phyloP scores from a whole-genome alignment of 2,888 invertebrate genomes.

The Trisateles emortualis region DNA sequence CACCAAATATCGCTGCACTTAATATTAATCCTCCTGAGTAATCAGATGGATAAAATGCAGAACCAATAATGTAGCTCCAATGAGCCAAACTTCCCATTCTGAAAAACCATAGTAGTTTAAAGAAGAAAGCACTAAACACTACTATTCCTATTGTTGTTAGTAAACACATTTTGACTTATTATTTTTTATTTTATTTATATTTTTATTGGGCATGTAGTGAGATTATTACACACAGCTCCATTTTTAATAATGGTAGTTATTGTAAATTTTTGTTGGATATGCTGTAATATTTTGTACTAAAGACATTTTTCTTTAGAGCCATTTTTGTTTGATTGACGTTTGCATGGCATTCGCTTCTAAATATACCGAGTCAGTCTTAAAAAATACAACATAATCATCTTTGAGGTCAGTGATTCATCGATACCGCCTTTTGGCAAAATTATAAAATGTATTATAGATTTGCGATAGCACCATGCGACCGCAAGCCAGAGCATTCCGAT shows the following conservation, averaged over 20 bases:
- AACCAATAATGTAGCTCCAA: slow-evolving; percentile 68
- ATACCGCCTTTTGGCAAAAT: too few relatives aligned
- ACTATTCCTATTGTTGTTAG: slow-evolving; percentile 44
- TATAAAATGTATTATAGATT: too few relatives aligned
- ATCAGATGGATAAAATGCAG: slow-evolving; percentile 54
- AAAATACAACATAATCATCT: too few relatives aligned
- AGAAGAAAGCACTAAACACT: slow-evolving; percentile 42
- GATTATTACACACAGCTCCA: too few relatives aligned
- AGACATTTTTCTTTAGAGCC: background rate
- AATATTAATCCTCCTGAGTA: slow-evolving; percentile 44
- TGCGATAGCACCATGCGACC: too few relatives aligned
- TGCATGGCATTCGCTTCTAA: too few relatives aligned
- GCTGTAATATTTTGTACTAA: background rate
- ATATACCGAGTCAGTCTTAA: too few relatives aligned
- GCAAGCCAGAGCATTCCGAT: too few relatives aligned
- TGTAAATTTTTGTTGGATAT: background rate
- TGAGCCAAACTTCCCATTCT: slow-evolving; percentile 63
- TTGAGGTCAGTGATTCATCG: too few relatives aligned
- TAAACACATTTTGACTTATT: slow-evolving; percentile 45
- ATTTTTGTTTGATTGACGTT: background rate
- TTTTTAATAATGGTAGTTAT: background rate
- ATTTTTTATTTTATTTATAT: too few relatives aligned
- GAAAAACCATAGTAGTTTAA: slow-evolving; percentile 58
- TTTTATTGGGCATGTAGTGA: too few relatives aligned
- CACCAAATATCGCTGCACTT: slow-evolving; percentile 53